phyloP scores from a whole-genome alignment of 2,797 vertebrate genomes.

The Macropodus opercularis region DNA sequence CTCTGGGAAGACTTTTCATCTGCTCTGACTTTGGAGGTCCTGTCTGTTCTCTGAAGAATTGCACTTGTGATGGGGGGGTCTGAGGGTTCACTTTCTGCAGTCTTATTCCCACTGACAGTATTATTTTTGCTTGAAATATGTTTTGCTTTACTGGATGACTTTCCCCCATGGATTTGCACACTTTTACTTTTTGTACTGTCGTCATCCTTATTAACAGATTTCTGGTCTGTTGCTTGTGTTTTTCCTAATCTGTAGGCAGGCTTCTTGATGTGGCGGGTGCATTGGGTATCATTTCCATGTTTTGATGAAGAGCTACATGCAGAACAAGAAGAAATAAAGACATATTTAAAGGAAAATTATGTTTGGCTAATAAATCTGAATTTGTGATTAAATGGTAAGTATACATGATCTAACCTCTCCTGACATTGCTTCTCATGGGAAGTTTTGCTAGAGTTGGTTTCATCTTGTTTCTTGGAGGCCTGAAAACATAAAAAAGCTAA shows the following conservation, averaged over 20 bases:
- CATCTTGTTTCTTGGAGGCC: constrained; percentile 30
- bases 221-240: constrained; percentile 26
- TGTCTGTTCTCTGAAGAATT: constrained; percentile 24
- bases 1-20: constrained; percentile 21
- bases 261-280: constrained; percentile 53
- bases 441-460: neutral
- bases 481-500: constrained; percentile 22
- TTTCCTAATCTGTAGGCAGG: constrained; percentile 50
- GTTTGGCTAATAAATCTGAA: neutral
- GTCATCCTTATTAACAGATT: constrained; percentile 26
- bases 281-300: constrained; percentile 19
- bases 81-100: constrained; percentile 11
- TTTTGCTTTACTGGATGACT: constrained; percentile 23
- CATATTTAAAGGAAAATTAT: neutral
- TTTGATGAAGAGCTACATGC: constrained; percentile 35
- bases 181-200: constrained; percentile 13
- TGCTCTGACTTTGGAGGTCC: neutral
- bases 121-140: constrained; percentile 18
- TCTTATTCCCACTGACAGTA: constrained; percentile 10
- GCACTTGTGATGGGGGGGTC: neutral
- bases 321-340: constrained; percentile 25
- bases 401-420: constrained; percentile 40
- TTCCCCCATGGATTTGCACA: neutral
- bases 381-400: neutral
- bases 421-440: constrained; percentile 7